A percentile compares a stretch with the other conserved stretches of the same genome.
These are phyloP conservation scores for Eudemis profundana DNA, from an alignment of 2,888 invertebrate species.

Conservation along the genomic window DNA sequence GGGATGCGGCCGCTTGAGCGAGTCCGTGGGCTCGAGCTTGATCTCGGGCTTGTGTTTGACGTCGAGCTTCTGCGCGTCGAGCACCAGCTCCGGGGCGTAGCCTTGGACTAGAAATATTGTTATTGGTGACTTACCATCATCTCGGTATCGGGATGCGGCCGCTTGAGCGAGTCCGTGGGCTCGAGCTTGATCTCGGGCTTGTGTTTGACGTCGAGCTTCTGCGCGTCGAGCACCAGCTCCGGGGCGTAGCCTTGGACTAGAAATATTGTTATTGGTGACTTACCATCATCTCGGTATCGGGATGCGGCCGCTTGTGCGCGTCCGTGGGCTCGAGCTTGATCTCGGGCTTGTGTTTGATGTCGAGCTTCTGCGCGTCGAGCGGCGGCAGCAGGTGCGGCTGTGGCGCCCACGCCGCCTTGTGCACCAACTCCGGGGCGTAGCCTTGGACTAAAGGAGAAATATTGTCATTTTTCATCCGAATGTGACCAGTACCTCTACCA, in stretches of 20 bases:
- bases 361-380: slow-evolving; percentile 75
- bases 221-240: slow-evolving; percentile 72
- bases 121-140: no score
- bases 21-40: no score
- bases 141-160: no score
- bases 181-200: no score
- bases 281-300: slow-evolving; percentile 77
- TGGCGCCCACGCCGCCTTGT: slow-evolving; percentile 78
- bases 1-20: no score
- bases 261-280: slow-evolving; percentile 35
- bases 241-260: slow-evolving; percentile 77
- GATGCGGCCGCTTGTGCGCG: slow-evolving; percentile 75
- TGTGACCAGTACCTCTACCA: no score
- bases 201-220: slow-evolving; percentile 80
- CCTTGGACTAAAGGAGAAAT: slow-evolving; percentile 65
- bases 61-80: no score
- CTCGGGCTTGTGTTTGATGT: slow-evolving; percentile 79
- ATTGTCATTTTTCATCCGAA: no score
- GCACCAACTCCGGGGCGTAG: slow-evolving; percentile 75
- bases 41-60: no score
- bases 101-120: no score
- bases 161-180: no score
- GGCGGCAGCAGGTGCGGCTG: slow-evolving; percentile 77
- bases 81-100: no score
- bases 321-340: slow-evolving; percentile 79